Evolutionary conservation across 1,140 invertebrate species (phyloP), one percentile per base, ranked within the genome.

Genomic region (Hestina assimilis): DNA sequence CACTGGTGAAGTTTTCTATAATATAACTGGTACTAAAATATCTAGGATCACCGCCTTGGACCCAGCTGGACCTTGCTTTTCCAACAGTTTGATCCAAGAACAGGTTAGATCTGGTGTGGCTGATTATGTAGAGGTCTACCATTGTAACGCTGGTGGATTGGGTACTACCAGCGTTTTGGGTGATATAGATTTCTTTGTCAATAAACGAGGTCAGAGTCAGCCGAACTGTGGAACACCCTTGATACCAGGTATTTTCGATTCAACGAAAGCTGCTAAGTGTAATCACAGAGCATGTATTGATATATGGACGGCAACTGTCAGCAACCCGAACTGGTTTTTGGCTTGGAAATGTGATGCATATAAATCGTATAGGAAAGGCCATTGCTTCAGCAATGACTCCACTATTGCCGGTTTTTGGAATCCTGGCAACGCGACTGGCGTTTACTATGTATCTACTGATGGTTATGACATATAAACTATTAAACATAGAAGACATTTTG

Each of bases 151-250:
- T 26, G 93, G 93, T 7, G 92, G 91, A 20, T 93, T 94, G 70
- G 94, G 94, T 0, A 93, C 93, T 40, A 79, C 77, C 0, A 83
- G 86, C 46, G 72, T 84, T 23, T 67, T 82, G 33, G 94, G 93
- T 7, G 92, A 94, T 65, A 91, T 92, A 12, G 95, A 96, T 74
- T 96, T 96, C 87, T 96, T 93, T 75, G 93, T 94, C 0, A 96
- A 96, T 72, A 94, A 94, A 20, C 91, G 91, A 11, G 94, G 94
- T 0, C 47, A 72, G 1, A 67, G 75, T 3, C 90, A 90, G 45
- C 90, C 90, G 9, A 89, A 91, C 12, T 89, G 90, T 47, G 52
- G 75, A 2, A 81, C 82, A 69, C 84, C 93, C 31, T 87, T 80
- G 9, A 67, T 87, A 31, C 84, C 84, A 29, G 82, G 79, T 3